These are phyloP conservation scores for Mycteria americana DNA, from an alignment of 2,797 vertebrate genomes.

Conservation along the genomic window DNA sequence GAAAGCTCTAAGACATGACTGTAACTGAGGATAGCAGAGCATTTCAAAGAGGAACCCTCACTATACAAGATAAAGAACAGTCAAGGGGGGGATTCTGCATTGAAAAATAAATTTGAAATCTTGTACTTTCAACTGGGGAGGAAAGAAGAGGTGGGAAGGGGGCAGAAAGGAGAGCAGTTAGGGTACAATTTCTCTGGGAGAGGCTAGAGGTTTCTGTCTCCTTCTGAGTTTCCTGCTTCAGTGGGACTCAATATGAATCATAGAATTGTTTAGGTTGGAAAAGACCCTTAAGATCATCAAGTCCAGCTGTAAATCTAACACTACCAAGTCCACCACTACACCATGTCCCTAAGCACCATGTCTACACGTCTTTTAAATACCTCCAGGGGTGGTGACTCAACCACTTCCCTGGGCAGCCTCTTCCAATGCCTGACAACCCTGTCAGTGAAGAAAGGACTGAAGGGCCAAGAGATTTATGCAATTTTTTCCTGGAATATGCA, in stretches of 20 bases:
- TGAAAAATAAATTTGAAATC: neutral
- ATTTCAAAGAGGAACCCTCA: neutral
- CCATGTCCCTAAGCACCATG: fast-evolving
- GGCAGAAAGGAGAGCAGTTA: neutral
- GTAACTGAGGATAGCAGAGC: neutral
- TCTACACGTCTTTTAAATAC: fast-evolving
- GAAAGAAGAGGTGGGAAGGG: neutral
- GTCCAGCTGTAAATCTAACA: neutral
- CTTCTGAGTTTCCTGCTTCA: neutral
- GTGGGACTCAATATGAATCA: neutral
- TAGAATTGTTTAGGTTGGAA: neutral
- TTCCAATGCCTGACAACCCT: neutral
- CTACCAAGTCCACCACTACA: neutral
- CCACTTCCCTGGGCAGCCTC: neutral
- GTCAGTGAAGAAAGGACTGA: neutral
- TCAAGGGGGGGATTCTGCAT: neutral
- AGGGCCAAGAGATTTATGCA: neutral
- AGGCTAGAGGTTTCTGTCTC: neutral
- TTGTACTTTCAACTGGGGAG: neutral
- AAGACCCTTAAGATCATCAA: neutral
- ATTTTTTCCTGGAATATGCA: neutral
- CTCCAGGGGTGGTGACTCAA: neutral
- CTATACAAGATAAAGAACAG: neutral
- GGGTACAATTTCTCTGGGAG: neutral
- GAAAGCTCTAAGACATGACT: neutral